Conservation (phyloP, 2,113 vertebrate genomes). For the Lycaon pictus region DNA sequence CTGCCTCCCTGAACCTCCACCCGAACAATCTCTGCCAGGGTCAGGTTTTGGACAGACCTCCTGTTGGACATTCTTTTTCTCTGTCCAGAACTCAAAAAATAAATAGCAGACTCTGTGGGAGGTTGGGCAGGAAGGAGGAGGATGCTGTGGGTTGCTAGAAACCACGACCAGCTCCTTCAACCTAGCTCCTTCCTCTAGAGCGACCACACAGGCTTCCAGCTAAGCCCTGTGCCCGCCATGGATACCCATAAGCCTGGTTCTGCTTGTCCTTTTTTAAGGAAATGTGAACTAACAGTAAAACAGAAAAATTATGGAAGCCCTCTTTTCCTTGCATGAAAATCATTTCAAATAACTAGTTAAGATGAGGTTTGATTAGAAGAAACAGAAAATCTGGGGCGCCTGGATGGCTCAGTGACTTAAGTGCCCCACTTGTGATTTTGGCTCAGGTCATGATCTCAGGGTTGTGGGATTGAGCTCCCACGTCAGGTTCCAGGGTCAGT, state of each 20-base stretch:
- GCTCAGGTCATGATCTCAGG: not conserved
- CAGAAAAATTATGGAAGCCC: not conserved
- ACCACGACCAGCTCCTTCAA: accelerated
- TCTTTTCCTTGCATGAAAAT: not conserved
- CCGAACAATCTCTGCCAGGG: not conserved
- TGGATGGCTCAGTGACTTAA: not conserved
- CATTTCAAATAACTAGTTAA: not conserved
- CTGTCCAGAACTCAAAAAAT: not conserved
- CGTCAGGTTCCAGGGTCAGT: not conserved
- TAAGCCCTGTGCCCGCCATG: accelerated
- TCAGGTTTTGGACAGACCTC: not conserved
- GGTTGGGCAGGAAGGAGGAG: not conserved
- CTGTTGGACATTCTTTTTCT: not conserved
- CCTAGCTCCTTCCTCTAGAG: not conserved
- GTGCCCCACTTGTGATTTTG: not conserved
- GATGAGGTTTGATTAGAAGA: not conserved
- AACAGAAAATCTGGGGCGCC: not conserved
- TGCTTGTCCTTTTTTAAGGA: not conserved
- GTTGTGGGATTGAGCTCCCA: not conserved
- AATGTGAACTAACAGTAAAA: not conserved
- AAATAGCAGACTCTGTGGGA: not conserved
- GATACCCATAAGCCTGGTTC: not conserved
- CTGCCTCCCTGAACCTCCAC: too few species aligned
- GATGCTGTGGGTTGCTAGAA: not conserved
- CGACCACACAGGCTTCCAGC: not conserved